These are phyloP conservation scores for Silurus glanis DNA, from an alignment of 2,113 vertebrate genomes.

Conservation along the genomic window DNA sequence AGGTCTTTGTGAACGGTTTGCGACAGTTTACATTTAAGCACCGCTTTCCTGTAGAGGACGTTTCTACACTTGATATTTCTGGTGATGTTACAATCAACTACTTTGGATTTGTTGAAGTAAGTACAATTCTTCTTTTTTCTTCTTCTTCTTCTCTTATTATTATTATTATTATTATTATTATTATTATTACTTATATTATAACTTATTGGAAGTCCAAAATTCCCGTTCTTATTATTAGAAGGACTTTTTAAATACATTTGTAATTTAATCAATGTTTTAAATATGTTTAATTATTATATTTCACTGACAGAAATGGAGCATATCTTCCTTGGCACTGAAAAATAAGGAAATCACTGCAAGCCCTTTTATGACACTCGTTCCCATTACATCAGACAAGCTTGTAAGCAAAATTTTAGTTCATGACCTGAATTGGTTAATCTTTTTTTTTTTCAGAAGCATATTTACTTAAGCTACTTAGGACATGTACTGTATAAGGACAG, in stretches of 20 bases:
- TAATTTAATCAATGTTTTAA: background rate
- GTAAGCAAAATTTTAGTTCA: background rate
- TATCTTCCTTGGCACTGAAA: background rate
- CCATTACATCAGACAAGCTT: background rate
- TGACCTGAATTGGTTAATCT: background rate
- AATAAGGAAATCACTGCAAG: background rate
- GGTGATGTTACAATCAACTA: constrained; percentile 1
- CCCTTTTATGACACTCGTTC: background rate
- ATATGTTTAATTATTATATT: background rate
- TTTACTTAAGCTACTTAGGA: too few relatives aligned
- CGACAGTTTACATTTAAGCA: constrained; percentile 16
- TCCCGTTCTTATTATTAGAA: background rate
- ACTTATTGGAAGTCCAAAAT: background rate
- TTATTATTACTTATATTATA: background rate
- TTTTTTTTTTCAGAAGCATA: background rate
- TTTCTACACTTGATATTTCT: background rate
- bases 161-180: too few relatives aligned
- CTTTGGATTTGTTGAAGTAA: constrained; percentile 24
- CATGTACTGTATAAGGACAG: too few relatives aligned
- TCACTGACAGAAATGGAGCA: constrained; percentile 8
- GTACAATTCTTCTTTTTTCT: background rate
- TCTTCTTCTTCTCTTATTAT: too few relatives aligned
- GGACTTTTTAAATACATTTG: background rate
- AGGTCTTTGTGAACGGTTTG: constrained; percentile 20
- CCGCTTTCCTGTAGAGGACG: constrained; percentile 20